Percentiles rank a stretch among this genome's conserved stretches.
Conservation (phyloP, 2,888 invertebrate species). For the Isoperla grammatica region DNA sequence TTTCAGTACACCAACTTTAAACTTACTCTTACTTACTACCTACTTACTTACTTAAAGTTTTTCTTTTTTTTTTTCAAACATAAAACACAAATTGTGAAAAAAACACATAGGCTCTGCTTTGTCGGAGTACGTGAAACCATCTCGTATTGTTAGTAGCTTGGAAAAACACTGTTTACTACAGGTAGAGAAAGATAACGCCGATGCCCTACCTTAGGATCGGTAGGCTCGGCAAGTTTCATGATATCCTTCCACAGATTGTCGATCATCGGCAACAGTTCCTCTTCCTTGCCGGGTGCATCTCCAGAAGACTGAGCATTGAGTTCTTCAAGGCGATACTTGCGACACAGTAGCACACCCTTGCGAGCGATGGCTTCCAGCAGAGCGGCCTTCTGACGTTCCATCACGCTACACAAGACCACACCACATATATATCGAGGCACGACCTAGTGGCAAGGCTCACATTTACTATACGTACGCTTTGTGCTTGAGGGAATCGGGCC, state of each 20-base stretch:
- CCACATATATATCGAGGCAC: background rate
- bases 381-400: conserved; percentile 78
- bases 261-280: conserved; percentile 39
- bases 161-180: too few relatives aligned
- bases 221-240: conserved; percentile 73
- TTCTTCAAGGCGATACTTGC: conserved; percentile 48
- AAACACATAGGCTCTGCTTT: too few relatives aligned
- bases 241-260: conserved; percentile 61
- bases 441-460: too few relatives aligned
- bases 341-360: conserved; percentile 66
- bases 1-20: conserved; percentile 15
- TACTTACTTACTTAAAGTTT: background rate
- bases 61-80: too few relatives aligned
- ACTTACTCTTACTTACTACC: background rate
- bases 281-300: conserved; percentile 33
- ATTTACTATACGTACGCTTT: conserved; percentile 72
- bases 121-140: too few relatives aligned
- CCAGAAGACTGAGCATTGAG: conserved; percentile 39
- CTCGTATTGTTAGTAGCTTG: too few relatives aligned
- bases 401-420: conserved; percentile 50
- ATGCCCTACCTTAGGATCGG: conserved; percentile 69
- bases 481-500: conserved; percentile 74
- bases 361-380: conserved; percentile 75
- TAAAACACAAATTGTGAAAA: too few relatives aligned
- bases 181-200: too few relatives aligned